These are phyloP conservation scores for Cinclus mexicanus DNA, from an alignment of 2,113 vertebrate species.

Conservation along the genomic window DNA sequence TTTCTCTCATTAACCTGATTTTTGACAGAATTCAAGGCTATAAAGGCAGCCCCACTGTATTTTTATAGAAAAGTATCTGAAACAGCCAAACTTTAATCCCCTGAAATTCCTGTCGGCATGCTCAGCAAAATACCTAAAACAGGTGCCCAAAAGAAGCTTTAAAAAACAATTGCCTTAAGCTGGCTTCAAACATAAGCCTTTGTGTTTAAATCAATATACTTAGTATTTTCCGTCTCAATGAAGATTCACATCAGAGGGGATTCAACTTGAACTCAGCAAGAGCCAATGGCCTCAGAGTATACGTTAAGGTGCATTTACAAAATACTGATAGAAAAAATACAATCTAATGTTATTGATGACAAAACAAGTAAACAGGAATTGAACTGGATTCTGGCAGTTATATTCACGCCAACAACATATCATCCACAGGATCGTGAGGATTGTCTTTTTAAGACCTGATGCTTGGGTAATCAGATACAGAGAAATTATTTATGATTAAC, in stretches of 20 bases:
- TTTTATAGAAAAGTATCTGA: neutral
- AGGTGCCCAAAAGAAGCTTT: fast-evolving
- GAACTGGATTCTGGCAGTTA: neutral
- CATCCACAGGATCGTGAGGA: neutral
- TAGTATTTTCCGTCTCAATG: neutral
- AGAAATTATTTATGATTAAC: neutral
- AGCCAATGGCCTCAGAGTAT: neutral
- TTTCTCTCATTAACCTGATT: neutral
- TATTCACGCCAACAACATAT: neutral
- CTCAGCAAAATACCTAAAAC: neutral
- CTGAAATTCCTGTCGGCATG: neutral
- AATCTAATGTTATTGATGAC: neutral
- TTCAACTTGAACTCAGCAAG: neutral
- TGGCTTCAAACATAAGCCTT: neutral
- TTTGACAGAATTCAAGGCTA: neutral
- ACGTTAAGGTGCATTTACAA: neutral
- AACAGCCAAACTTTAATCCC: neutral
- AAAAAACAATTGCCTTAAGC: neutral
- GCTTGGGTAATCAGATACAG: neutral
- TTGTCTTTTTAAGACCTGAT: neutral
- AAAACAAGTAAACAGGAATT: neutral
- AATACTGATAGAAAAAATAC: neutral
- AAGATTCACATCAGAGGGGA: neutral
- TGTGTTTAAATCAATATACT: neutral
- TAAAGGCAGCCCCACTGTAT: neutral